A percentile compares a stretch with the other conserved stretches of the same genome.
These are phyloP conservation scores for Scrobipalpa atriplicella DNA, from an alignment of 2,888 invertebrate genomes.

Conservation along the genomic window DNA sequence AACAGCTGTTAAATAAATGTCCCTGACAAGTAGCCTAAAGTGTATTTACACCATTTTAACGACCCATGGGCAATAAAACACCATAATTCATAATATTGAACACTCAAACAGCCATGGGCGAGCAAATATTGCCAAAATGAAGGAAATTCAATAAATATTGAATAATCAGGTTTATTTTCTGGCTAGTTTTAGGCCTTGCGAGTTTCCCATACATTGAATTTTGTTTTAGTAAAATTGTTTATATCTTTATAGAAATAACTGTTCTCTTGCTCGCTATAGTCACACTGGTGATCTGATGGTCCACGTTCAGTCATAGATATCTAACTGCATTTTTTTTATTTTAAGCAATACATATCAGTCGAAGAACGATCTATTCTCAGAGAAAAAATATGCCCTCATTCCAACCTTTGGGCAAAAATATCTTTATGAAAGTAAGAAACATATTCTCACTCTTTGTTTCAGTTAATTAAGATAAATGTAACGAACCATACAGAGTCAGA, in stretches of 20 bases:
- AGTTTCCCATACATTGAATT: no score
- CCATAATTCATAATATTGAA: background rate
- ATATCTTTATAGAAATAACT: no score
- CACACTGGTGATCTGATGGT: no score
- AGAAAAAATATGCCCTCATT: no score
- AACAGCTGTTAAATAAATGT: background rate
- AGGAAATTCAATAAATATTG: background rate
- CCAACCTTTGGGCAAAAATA: background rate
- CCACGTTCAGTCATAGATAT: no score
- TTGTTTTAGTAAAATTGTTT: no score
- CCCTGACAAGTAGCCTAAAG: background rate
- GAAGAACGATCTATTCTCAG: no score
- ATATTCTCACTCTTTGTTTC: background rate
- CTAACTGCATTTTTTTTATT: no score
- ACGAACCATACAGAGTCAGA: background rate
- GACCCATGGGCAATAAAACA: background rate
- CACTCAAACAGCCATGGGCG: background rate
- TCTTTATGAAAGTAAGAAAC: background rate
- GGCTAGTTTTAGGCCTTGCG: no score
- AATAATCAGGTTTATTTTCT: no score
- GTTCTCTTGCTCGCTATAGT: no score
- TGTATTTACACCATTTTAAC: background rate
- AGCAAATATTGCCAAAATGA: background rate
- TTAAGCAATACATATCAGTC: no score
- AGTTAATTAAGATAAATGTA: slow-evolving; percentile 5